Percentiles rank a stretch among this genome's conserved stretches.
phyloP scores from a whole-genome alignment of 2,797 vertebrate genomes.

The Morus bassanus region DNA sequence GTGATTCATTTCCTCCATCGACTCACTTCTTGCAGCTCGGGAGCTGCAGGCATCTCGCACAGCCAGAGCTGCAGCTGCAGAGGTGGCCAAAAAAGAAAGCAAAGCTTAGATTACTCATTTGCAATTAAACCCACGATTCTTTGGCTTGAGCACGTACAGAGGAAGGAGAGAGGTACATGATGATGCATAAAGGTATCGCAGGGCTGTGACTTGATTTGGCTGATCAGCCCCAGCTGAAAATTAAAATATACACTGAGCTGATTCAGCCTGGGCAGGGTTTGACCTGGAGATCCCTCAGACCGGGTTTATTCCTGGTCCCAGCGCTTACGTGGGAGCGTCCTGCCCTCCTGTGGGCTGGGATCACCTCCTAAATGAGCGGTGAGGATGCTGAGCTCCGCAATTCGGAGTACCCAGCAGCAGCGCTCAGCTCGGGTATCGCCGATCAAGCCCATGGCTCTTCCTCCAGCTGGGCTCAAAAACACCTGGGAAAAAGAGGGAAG shows the following conservation, averaged over 20 bases:
- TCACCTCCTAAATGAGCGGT: not conserved
- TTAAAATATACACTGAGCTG: not conserved
- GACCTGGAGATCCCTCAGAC: not conserved
- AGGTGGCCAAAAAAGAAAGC: not conserved
- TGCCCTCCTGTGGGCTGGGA: too few species aligned
- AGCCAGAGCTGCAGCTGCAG: not conserved
- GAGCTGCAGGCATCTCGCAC: not conserved
- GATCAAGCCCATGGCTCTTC: not conserved
- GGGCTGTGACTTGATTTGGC: too few species aligned
- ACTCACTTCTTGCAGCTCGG: not conserved
- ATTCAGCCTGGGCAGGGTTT: not conserved
- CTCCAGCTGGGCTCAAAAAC: not conserved
- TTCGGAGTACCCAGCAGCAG: not conserved
- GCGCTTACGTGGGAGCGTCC: not conserved
- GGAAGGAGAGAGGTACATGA: not conserved
- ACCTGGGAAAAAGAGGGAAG: too few species aligned
- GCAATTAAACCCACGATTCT: not conserved
- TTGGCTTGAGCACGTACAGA: too few species aligned
- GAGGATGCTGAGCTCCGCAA: not conserved
- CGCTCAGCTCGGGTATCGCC: not conserved
- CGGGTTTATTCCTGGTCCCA: rapidly evolving
- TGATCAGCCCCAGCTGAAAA: not conserved
- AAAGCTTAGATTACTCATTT: not conserved
- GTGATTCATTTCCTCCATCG: not conserved
- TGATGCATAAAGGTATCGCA: rapidly evolving